Percentiles rank a stretch among this genome's conserved stretches.
Conservation (phyloP, 2,113 vertebrate species). For the Cygnus buccinator region DNA sequence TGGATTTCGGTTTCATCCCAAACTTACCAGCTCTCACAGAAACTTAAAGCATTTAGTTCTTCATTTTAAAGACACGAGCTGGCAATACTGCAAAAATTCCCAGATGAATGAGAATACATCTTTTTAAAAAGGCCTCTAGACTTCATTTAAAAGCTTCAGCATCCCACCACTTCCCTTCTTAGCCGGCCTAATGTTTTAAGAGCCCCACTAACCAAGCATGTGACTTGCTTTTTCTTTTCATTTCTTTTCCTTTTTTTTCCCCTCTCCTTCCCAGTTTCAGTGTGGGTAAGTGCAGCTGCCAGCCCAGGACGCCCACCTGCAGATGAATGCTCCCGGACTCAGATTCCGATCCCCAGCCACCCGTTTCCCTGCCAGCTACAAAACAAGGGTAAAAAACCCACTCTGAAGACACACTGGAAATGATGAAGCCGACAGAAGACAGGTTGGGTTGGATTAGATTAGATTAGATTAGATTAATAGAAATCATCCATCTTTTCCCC, state of each 20-base stretch:
- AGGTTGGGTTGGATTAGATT: background rate
- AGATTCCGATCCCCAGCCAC: background rate
- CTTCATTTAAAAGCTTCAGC: background rate
- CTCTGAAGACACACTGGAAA: background rate
- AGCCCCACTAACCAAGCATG: background rate
- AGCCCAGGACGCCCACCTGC: background rate
- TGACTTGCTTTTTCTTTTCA: background rate
- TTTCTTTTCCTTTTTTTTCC: too few relatives aligned
- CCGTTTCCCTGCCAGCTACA: background rate
- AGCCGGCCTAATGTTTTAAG: background rate
- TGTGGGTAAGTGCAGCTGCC: background rate
- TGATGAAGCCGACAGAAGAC: background rate
- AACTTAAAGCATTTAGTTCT: background rate
- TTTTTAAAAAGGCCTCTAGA: background rate
- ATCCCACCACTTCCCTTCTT: background rate
- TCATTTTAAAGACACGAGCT: constrained; percentile 5
- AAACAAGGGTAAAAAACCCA: background rate
- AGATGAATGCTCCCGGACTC: background rate
- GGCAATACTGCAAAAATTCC: background rate
- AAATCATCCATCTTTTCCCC: background rate
- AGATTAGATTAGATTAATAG: background rate
- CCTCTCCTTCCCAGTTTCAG: background rate
- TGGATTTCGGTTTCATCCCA: background rate
- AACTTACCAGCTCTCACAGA: background rate
- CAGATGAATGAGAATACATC: background rate